These are phyloP conservation scores for Tetranychus urticae DNA, from an alignment of 1,140 invertebrate species.

Conservation along the genomic window DNA sequence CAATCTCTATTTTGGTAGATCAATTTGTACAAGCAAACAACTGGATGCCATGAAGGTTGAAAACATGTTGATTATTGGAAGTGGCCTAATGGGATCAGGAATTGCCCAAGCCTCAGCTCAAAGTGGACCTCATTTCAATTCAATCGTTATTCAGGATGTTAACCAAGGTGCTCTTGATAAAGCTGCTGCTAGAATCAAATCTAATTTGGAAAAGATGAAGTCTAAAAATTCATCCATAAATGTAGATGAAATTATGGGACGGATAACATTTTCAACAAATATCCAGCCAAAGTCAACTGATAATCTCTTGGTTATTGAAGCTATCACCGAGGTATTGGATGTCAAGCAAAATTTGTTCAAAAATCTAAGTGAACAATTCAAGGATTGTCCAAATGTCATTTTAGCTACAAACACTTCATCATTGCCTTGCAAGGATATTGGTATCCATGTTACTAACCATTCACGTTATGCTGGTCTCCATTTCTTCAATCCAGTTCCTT, in stretches of 20 bases:
- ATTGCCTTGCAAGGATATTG: slow-evolving; percentile 54
- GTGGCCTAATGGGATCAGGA: slow-evolving; percentile 36
- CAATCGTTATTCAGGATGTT: slow-evolving; percentile 32
- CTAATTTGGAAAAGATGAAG: slow-evolving; percentile 41
- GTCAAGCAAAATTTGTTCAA: slow-evolving; percentile 53
- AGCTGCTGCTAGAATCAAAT: slow-evolving; percentile 36
- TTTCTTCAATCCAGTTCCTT: slow-evolving; percentile 76
- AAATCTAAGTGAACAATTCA: slow-evolving; percentile 21
- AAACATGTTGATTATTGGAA: slow-evolving; percentile 58
- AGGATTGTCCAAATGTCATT: slow-evolving; percentile 35
- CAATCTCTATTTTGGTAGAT: too few species aligned
- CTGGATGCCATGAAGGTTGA: slow-evolving; percentile 28
- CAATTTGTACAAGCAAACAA: not conserved
- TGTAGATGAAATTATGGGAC: not conserved
- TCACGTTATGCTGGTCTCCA: slow-evolving; percentile 24
- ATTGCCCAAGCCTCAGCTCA: slow-evolving; percentile 38
- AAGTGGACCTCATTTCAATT: slow-evolving; percentile 4
- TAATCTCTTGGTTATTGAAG: slow-evolving; percentile 59
- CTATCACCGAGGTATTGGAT: slow-evolving; percentile 59
- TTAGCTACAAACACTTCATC: slow-evolving; percentile 77
- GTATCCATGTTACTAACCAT: slow-evolving; percentile 15
- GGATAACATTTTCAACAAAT: slow-evolving; percentile 3
- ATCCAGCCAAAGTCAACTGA: slow-evolving; percentile 23
- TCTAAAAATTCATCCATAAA: slow-evolving; percentile 31
- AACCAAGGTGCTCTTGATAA: slow-evolving; percentile 40